These are phyloP conservation scores for Epirrhoe tristata DNA, from an alignment of 2,888 invertebrate species.

Conservation along the genomic window DNA sequence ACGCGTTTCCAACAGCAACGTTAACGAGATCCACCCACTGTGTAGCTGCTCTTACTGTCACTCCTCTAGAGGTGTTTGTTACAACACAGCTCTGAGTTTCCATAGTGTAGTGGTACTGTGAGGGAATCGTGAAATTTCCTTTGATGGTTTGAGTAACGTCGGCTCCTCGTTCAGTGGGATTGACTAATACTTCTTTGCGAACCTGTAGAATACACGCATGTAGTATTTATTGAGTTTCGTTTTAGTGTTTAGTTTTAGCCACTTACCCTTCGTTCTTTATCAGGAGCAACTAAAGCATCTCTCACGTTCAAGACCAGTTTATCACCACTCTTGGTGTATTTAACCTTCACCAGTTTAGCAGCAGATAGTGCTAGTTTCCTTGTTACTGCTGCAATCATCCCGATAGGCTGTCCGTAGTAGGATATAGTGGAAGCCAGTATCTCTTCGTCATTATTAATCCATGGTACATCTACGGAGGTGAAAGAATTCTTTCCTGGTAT, in stretches of 20 bases:
- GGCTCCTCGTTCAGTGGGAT: constrained; percentile 65
- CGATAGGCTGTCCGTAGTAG: constrained; percentile 91
- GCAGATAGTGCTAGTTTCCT: constrained; percentile 73
- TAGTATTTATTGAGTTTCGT: not conserved
- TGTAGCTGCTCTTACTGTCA: constrained; percentile 79
- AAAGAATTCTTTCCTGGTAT: constrained; percentile 89
- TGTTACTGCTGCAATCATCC: constrained; percentile 88
- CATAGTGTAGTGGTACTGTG: constrained; percentile 92
- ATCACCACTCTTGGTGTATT: constrained; percentile 76
- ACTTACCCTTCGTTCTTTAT: constrained; percentile 71
- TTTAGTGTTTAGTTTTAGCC: too few species aligned
- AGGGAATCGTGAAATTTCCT: constrained; percentile 83
- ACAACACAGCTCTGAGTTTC: constrained; percentile 87
- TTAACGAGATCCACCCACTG: constrained; percentile 88
- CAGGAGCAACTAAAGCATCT: constrained; percentile 80
- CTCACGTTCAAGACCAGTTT: constrained; percentile 74
- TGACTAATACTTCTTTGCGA: constrained; percentile 61
- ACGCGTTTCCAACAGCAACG: constrained; percentile 69
- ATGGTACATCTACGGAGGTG: constrained; percentile 68
- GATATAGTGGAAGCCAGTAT: constrained; percentile 83
- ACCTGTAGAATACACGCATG: constrained; percentile 52
- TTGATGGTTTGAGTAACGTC: constrained; percentile 80
- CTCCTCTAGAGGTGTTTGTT: constrained; percentile 51
- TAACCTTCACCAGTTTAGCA: constrained; percentile 76
- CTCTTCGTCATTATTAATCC: constrained; percentile 73